Evolutionary conservation across 2,113 vertebrate genomes (phyloP).

Genomic region (Mustelus asterias): DNA sequence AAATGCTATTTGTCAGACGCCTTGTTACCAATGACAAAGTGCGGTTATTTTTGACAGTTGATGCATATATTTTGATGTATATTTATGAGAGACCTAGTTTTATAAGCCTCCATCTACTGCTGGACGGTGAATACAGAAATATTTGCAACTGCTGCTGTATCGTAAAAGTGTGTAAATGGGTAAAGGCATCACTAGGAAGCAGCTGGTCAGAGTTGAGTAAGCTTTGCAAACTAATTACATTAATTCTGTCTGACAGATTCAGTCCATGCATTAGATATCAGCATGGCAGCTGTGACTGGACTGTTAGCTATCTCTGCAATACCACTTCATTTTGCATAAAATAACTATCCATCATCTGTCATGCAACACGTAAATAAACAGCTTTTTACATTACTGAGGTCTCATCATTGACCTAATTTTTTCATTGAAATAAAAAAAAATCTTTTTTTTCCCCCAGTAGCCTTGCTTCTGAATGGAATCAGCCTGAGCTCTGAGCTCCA

Average conservation of each 20-base stretch:
- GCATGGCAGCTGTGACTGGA: conserved; percentile 7
- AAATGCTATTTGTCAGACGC: not conserved
- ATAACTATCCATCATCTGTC: conserved; percentile 29
- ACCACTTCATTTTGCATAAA: conserved; percentile 11
- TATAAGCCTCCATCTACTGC: not conserved
- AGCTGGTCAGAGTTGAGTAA: conserved; percentile 30
- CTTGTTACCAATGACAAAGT: conserved; percentile 30
- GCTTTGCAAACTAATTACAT: conserved; percentile 35
- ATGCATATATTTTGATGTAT: conserved; percentile 9
- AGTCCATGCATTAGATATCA: conserved; percentile 35
- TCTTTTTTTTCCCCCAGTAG: not conserved
- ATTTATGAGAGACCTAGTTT: conserved; percentile 30
- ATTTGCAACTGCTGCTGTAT: not conserved
- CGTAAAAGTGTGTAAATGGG: conserved; percentile 31
- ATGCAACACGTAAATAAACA: conserved; percentile 34
- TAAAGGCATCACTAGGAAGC: conserved; percentile 9
- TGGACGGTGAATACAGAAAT: conserved; percentile 17
- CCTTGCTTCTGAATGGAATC: not conserved
- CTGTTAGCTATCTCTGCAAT: conserved; percentile 10
- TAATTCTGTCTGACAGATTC: conserved; percentile 36
- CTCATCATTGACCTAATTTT: conserved; percentile 14
- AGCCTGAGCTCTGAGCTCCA: not conserved
- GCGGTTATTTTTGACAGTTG: not conserved
- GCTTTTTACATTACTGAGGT: not conserved
- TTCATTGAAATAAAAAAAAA: not conserved